phyloP scores from a whole-genome alignment of 1,140 invertebrate genomes.

The Atta texana region DNA sequence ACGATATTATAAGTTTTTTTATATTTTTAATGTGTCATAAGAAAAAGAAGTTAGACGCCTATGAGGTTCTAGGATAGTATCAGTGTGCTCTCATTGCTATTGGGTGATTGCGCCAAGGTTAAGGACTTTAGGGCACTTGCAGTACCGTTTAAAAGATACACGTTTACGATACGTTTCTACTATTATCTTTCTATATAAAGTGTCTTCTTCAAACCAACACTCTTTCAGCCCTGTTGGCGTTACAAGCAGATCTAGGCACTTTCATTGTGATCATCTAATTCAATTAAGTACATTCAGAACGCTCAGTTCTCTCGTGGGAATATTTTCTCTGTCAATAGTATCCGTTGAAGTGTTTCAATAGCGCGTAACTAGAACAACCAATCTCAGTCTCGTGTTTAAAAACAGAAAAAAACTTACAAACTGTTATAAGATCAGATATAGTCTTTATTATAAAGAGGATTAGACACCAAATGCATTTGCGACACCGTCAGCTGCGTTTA shows the following conservation, averaged over 20 bases:
- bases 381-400: background rate
- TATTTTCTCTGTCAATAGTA: constrained; percentile 46
- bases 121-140: constrained; percentile 61
- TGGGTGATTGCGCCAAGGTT: constrained; percentile 61
- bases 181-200: constrained; percentile 42
- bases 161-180: constrained; percentile 44
- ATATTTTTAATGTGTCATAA: background rate
- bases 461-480: background rate
- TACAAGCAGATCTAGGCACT: background rate
- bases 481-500: background rate
- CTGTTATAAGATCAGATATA: constrained; percentile 18
- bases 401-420: background rate
- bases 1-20: background rate
- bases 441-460: background rate
- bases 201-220: background rate
- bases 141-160: constrained; percentile 53
- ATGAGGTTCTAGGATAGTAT: background rate
- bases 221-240: background rate
- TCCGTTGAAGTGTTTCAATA: constrained; percentile 14
- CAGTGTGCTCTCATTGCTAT: constrained; percentile 59
- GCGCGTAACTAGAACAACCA: constrained; percentile 31
- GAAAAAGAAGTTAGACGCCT: constrained; percentile 38
- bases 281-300: constrained; percentile 47
- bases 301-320: constrained; percentile 26
- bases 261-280: constrained; percentile 8